phyloP scores from a whole-genome alignment of 1,140 invertebrate species.

The Cotesia glomerata region DNA sequence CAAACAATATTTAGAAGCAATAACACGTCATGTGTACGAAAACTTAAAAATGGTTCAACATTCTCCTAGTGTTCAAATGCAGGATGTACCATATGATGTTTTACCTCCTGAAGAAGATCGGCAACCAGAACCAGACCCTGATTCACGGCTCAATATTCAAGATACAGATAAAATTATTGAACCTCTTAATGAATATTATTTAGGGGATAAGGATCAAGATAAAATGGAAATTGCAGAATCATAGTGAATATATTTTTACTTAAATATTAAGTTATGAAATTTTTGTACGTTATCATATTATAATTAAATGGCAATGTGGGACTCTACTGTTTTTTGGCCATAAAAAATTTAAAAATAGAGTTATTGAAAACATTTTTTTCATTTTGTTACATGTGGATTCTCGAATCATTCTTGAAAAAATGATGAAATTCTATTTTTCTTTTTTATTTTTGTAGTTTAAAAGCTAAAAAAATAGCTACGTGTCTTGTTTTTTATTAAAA shows the following conservation, averaged over 20 bases:
- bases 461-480: too few species aligned
- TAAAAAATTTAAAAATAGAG: too few species aligned
- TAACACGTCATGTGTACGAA: conserved; percentile 81
- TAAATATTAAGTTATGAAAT: too few species aligned
- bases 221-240: conserved; percentile 63
- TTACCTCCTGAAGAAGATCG: conserved; percentile 72
- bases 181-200: conserved; percentile 90
- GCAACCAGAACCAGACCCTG: conserved; percentile 81
- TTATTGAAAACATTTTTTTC: too few species aligned
- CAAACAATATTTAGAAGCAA: conserved; percentile 88
- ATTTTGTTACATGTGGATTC: too few species aligned
- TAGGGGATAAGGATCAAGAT: conserved; percentile 85
- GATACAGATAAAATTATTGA: conserved; percentile 87
- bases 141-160: conserved; percentile 78
- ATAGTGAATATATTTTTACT: conserved; percentile 34
- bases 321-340: too few species aligned
- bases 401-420: too few species aligned
- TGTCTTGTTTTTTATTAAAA: too few species aligned
- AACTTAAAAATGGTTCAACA: conserved; percentile 90
- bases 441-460: too few species aligned
- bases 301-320: too few species aligned
- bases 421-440: too few species aligned
- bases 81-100: conserved; percentile 83
- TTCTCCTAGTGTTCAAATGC: conserved; percentile 92
- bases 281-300: too few species aligned